A percentile compares a stretch with the other conserved stretches of the same genome.
These are phyloP conservation scores for Erpornis zantholeuca DNA, from an alignment of 2,113 vertebrate genomes.

Conservation along the genomic window DNA sequence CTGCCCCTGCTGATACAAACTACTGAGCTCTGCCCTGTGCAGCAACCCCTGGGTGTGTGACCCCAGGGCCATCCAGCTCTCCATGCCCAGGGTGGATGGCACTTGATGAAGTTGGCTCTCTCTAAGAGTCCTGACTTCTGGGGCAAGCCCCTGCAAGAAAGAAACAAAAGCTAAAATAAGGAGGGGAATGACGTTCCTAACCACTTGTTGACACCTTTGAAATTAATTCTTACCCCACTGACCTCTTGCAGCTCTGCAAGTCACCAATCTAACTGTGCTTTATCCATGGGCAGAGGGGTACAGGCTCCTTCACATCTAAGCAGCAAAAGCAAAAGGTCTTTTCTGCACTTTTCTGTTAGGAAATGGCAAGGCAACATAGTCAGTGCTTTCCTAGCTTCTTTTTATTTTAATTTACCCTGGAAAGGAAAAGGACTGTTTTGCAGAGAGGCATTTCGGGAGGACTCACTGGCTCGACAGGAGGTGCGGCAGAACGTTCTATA, in stretches of 20 bases:
- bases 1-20: background rate
- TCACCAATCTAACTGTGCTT: background rate
- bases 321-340: background rate
- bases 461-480: background rate
- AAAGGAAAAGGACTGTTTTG: background rate
- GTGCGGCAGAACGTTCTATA: background rate
- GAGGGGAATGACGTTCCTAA: background rate
- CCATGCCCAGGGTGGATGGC: accelerated
- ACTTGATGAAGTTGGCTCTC: background rate
- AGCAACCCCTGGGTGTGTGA: accelerated
- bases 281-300: background rate
- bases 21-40: background rate
- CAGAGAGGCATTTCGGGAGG: background rate
- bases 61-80: background rate
- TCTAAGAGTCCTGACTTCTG: background rate
- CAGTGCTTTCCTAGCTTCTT: background rate
- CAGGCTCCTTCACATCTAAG: background rate
- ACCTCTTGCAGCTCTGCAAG: background rate
- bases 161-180: background rate
- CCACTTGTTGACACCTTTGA: background rate
- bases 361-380: background rate
- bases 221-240: background rate
- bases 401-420: background rate
- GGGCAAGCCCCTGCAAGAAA: background rate
- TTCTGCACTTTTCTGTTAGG: background rate